Evolutionary conservation across 1,140 invertebrate genomes (phyloP).

Genomic region (Protaetia brevitarsis): DNA sequence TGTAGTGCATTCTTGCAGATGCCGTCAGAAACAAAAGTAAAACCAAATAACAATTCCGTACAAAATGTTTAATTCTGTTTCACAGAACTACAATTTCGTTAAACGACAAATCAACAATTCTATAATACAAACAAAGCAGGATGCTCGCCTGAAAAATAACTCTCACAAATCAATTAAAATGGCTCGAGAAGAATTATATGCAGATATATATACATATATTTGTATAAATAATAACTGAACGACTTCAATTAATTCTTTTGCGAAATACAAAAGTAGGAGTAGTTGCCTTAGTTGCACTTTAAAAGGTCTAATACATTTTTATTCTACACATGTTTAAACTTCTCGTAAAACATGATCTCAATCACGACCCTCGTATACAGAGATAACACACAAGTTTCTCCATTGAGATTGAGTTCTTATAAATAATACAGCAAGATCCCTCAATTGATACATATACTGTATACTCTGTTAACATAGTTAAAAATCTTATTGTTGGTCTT

Average conservation of each 20-base stretch:
- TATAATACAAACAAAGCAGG: conserved; percentile 11
- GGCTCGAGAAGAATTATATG: not conserved
- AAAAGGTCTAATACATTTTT: conserved; percentile 5
- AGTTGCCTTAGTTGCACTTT: conserved; percentile 1
- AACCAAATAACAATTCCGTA: not conserved
- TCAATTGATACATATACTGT: no score
- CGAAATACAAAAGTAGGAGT: not conserved
- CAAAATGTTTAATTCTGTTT: conserved; percentile 18
- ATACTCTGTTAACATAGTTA: no score
- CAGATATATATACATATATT: not conserved
- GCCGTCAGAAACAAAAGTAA: not conserved
- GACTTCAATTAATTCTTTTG: not conserved
- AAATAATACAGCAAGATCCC: no score
- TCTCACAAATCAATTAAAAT: not conserved
- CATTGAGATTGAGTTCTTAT: no score
- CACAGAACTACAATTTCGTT: conserved; percentile 20
- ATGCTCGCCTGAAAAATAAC: conserved; percentile 12
- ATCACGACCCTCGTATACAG: not conserved
- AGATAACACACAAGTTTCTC: no score
- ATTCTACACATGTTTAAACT: conserved; percentile 17
- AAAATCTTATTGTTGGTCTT: no score
- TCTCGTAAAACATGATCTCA: not conserved
- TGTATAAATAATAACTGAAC: not conserved
- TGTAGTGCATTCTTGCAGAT: conserved; percentile 45
- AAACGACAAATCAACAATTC: conserved; percentile 13